A percentile compares a stretch with the other conserved stretches of the same genome.
Evolutionary conservation across 2,113 vertebrate genomes (phyloP).

Genomic region (Saguinus imperator): DNA sequence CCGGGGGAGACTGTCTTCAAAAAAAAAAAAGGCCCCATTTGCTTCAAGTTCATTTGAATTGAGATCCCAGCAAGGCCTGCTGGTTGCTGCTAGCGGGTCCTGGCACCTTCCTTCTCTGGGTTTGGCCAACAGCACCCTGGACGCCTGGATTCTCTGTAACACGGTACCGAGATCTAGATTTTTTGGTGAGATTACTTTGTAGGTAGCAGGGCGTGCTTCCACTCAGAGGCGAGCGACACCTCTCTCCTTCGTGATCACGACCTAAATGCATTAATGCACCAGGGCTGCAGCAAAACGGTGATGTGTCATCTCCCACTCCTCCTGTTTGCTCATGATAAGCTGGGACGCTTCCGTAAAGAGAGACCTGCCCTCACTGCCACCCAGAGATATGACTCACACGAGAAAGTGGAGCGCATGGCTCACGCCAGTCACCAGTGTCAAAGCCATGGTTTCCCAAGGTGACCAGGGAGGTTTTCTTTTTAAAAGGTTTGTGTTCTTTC

Average conservation of each 20-base stretch:
- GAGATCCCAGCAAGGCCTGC: accelerated
- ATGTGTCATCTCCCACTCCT: accelerated
- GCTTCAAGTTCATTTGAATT: no score
- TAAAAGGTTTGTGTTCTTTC: background rate
- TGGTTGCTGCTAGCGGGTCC: accelerated
- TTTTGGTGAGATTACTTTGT: background rate
- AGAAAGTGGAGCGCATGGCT: accelerated
- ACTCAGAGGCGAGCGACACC: no score
- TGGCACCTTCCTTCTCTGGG: background rate
- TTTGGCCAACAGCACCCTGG: accelerated
- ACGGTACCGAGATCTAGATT: accelerated
- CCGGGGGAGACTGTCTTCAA: no score
- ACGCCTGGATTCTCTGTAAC: background rate
- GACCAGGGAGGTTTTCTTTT: background rate
- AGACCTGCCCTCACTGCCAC: background rate
- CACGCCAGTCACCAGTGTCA: accelerated
- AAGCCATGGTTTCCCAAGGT: background rate
- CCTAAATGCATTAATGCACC: accelerated
- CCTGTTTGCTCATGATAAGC: background rate
- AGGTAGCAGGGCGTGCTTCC: background rate
- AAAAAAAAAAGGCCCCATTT: no score
- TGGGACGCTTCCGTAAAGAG: background rate
- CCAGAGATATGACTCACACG: accelerated
- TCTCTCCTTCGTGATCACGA: background rate
- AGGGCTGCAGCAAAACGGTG: accelerated